phyloP scores from a whole-genome alignment of 2,888 invertebrate species.

The Iselma pallidipennis region DNA sequence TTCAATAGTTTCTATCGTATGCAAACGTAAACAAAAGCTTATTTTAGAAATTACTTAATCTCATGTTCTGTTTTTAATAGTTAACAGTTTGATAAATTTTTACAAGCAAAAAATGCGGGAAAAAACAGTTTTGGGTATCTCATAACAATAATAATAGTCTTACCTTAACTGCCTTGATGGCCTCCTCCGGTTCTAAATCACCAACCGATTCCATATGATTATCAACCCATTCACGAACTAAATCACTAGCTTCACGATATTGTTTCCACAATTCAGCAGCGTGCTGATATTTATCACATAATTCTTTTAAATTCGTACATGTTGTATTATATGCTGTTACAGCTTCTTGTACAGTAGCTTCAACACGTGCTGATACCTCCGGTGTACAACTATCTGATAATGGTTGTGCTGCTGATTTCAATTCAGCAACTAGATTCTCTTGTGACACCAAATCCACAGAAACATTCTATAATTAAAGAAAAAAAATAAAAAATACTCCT shows the following conservation, averaged over 20 bases:
- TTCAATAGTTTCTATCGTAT: background rate
- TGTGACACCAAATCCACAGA: slow-evolving; percentile 76
- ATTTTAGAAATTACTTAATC: background rate
- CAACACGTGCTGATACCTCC: slow-evolving; percentile 72
- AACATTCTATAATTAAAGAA: slow-evolving; percentile 63
- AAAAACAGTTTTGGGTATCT: too few relatives aligned
- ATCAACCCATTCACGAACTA: slow-evolving; percentile 76
- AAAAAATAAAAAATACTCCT: background rate
- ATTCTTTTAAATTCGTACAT: slow-evolving; percentile 73
- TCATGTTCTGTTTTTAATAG: background rate
- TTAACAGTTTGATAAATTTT: too few relatives aligned
- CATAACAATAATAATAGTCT: slow-evolving; percentile 29
- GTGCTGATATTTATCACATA: slow-evolving; percentile 77
- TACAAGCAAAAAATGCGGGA: too few relatives aligned
- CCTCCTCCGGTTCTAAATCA: slow-evolving; percentile 72
- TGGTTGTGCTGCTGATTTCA: slow-evolving; percentile 72
- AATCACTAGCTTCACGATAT: slow-evolving; percentile 77
- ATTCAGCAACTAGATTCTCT: slow-evolving; percentile 72
- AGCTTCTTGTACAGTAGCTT: slow-evolving; percentile 76
- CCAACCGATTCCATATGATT: slow-evolving; percentile 74
- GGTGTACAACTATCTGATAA: slow-evolving; percentile 71
- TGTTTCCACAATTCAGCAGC: slow-evolving; percentile 81
- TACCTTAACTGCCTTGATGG: slow-evolving; percentile 74
- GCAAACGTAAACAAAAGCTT: background rate
- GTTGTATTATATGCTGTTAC: slow-evolving; percentile 80